phyloP scores from a whole-genome alignment of 1,140 invertebrate species.

The Drosophila ambigua region DNA sequence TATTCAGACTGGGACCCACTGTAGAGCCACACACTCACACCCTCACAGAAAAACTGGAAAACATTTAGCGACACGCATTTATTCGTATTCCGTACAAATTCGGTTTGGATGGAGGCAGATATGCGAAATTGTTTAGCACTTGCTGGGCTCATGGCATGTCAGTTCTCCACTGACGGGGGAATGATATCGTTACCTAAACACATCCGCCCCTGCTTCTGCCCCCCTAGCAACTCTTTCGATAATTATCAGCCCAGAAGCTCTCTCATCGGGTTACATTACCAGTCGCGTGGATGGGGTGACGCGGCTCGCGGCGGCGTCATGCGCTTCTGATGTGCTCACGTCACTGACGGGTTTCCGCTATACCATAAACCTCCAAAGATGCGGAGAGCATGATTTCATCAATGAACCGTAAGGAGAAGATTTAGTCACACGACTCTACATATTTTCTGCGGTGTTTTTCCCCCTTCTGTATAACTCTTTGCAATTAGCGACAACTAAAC shows the following conservation, averaged over 20 bases:
- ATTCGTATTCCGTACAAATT: constrained; percentile 19
- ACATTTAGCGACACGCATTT: constrained; percentile 37
- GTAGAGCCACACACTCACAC: neutral
- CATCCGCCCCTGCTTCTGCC: neutral
- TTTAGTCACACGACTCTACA: constrained; percentile 63
- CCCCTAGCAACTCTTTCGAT: constrained; percentile 9
- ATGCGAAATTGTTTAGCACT: constrained; percentile 62
- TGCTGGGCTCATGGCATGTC: constrained; percentile 59
- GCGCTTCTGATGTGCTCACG: constrained; percentile 29
- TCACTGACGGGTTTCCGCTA: constrained; percentile 40
- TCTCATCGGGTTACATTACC: neutral
- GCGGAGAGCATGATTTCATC: constrained; percentile 38
- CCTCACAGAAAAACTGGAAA: constrained; percentile 6
- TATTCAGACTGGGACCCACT: neutral
- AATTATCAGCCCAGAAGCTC: constrained; percentile 25
- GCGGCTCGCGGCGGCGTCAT: constrained; percentile 33
- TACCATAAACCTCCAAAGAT: constrained; percentile 20
- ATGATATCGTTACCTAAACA: constrained; percentile 43
- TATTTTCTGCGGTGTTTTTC: constrained; percentile 7
- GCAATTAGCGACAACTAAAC: constrained; percentile 63
- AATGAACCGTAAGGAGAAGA: constrained; percentile 45
- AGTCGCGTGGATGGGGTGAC: too few relatives aligned
- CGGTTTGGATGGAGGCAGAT: constrained; percentile 15
- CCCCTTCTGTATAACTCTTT: constrained; percentile 19
- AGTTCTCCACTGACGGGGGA: constrained; percentile 50